Percentiles rank a stretch among this genome's conserved stretches.
phyloP scores from a whole-genome alignment of 1,140 invertebrate species.

The Pogonomyrmex barbatus region DNA sequence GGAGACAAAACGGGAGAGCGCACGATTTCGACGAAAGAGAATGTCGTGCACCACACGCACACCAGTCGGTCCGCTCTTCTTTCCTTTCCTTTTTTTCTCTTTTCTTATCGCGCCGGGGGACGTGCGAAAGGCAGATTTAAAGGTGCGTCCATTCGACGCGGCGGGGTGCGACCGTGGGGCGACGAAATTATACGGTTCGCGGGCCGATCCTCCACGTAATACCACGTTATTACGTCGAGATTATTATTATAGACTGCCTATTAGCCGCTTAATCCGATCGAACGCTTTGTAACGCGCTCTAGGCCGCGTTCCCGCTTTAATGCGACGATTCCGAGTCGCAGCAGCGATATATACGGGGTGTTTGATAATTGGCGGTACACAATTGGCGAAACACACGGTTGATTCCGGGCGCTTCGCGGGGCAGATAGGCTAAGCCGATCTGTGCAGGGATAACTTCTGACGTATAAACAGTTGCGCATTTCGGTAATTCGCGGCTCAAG shows the following conservation, averaged over 20 bases:
- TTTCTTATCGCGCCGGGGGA: constrained; percentile 14
- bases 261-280: constrained; percentile 77
- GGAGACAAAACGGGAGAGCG: constrained; percentile 8
- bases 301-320: constrained; percentile 74
- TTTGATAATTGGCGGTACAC: constrained; percentile 52
- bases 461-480: constrained; percentile 30
- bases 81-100: not conserved
- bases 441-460: not conserved
- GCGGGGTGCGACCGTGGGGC: constrained; percentile 62
- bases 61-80: not conserved
- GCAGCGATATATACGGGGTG: constrained; percentile 23
- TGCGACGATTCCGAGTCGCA: constrained; percentile 59
- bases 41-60: not conserved
- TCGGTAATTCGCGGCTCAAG: constrained; percentile 19
- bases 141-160: constrained; percentile 66
- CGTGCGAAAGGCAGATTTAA: constrained; percentile 71
- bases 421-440: constrained; percentile 41
- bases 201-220: constrained; percentile 72
- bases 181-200: constrained; percentile 75
- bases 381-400: constrained; percentile 5
- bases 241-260: constrained; percentile 78
- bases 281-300: constrained; percentile 77
- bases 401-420: not conserved
- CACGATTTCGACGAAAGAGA: not conserved
- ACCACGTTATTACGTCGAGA: constrained; percentile 75